phyloP scores from a whole-genome alignment of 2,888 invertebrate species.

The Sympetrum striolatum region DNA sequence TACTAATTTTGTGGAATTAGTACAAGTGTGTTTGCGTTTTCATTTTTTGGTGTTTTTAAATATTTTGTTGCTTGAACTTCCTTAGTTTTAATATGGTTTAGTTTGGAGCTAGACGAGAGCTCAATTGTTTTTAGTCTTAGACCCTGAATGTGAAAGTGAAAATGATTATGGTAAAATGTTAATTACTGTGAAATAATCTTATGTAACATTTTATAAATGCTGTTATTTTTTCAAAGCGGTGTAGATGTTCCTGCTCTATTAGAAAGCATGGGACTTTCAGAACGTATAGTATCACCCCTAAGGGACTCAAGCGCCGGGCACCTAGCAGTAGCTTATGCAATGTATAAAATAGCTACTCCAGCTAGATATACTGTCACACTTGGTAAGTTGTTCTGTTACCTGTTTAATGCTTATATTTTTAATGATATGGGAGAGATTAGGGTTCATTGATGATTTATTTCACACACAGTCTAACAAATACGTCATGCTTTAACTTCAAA shows the following conservation, averaged over 20 bases:
- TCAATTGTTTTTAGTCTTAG: too few relatives aligned
- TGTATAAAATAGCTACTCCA: conserved; percentile 94
- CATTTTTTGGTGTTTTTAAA: too few relatives aligned
- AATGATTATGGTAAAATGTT: too few relatives aligned
- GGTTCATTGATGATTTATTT: not conserved
- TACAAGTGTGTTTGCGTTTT: too few relatives aligned
- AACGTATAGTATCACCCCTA: conserved; percentile 77
- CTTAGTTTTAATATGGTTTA: too few relatives aligned
- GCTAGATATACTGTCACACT: conserved; percentile 90
- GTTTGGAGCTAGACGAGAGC: too few relatives aligned
- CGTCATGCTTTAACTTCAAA: too few relatives aligned
- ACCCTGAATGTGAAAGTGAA: too few relatives aligned
- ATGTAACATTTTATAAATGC: not conserved
- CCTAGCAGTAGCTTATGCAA: conserved; percentile 85
- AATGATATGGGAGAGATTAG: too few relatives aligned
- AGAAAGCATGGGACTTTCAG: conserved; percentile 79
- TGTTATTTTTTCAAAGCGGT: conserved; percentile 72
- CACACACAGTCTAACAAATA: not conserved
- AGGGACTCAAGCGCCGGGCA: conserved; percentile 84
- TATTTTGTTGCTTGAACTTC: too few relatives aligned
- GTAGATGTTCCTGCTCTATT: conserved; percentile 84
- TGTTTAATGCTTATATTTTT: not conserved
- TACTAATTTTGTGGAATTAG: too few relatives aligned
- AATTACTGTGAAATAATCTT: not conserved
- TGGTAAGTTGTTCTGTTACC: conserved; percentile 63